These are phyloP conservation scores for Trididemnum nubilum DNA, from an alignment of 23 tunicate species.

Conservation along the genomic window DNA sequence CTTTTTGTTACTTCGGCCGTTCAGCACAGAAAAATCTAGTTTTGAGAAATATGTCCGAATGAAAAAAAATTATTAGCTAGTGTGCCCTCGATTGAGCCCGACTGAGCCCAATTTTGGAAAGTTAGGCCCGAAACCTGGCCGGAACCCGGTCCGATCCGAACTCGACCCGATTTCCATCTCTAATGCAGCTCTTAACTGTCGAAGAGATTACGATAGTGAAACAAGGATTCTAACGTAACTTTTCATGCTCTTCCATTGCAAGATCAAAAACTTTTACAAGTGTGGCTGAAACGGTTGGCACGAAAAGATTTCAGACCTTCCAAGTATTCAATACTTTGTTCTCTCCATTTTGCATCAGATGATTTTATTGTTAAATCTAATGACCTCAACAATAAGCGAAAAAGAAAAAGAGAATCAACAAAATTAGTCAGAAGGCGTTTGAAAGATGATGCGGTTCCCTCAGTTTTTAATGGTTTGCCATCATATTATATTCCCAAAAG, in stretches of 20 bases:
- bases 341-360: slow-evolving; percentile 1
- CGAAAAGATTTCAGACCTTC: not conserved
- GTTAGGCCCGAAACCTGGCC: too few species aligned
- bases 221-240: not conserved
- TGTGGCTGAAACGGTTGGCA: not conserved
- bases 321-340: not conserved
- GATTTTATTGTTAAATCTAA: slow-evolving; percentile 3
- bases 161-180: too few species aligned
- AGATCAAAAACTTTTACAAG: not conserved
- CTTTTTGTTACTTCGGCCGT: too few species aligned
- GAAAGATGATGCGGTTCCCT: slow-evolving; percentile 12
- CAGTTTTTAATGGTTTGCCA: slow-evolving; percentile 15
- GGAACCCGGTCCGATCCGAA: too few species aligned
- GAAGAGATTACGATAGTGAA: not conserved
- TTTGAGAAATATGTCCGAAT: too few species aligned
- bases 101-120: too few species aligned
- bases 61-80: too few species aligned
- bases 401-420: slow-evolving; percentile 30
- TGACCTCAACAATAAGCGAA: slow-evolving; percentile 3
- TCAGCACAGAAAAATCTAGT: too few species aligned
- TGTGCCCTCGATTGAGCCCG: too few species aligned
- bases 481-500: not conserved
- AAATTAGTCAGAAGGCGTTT: slow-evolving; percentile 8
- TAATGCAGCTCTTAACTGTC: too few species aligned
- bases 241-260: not conserved